phyloP scores from a whole-genome alignment of 2,113 vertebrate genomes.

The Gymnobelideus leadbeateri region DNA sequence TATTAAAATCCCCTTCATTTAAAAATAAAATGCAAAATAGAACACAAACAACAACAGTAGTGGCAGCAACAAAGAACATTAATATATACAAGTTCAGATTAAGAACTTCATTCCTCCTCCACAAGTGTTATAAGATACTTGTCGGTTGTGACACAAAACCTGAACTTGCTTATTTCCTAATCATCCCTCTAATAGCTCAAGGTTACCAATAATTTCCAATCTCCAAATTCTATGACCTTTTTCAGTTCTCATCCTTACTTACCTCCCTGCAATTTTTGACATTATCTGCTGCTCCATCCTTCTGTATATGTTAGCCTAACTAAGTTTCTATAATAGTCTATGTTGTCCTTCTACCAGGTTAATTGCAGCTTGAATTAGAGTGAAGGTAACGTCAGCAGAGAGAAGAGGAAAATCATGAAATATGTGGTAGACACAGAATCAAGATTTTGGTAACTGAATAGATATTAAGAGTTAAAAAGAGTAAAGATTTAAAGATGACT shows the following conservation, averaged over 20 bases:
- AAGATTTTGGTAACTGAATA: background rate
- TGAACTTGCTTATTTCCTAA: too few species aligned
- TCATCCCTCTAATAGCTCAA: background rate
- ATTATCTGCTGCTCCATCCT: background rate
- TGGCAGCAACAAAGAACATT: fast-evolving
- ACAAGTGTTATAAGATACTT: too few species aligned
- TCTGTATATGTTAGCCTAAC: background rate
- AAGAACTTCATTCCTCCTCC: too few species aligned
- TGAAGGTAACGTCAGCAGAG: too few species aligned
- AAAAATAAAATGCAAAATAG: background rate
- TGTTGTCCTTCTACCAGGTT: background rate
- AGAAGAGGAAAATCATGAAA: background rate
- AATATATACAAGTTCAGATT: too few species aligned
- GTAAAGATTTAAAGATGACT: background rate
- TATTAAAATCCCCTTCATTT: background rate
- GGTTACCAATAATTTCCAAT: background rate
- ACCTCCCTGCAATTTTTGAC: background rate
- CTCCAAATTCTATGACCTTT: background rate
- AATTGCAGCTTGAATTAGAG: background rate
- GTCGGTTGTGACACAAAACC: too few species aligned
- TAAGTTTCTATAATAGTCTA: background rate
- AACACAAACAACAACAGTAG: too few species aligned
- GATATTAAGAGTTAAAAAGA: background rate
- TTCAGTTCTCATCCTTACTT: background rate
- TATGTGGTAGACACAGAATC: background rate